Conservation (phyloP, 1,140 invertebrate genomes). For the Chironomus tepperi region DNA sequence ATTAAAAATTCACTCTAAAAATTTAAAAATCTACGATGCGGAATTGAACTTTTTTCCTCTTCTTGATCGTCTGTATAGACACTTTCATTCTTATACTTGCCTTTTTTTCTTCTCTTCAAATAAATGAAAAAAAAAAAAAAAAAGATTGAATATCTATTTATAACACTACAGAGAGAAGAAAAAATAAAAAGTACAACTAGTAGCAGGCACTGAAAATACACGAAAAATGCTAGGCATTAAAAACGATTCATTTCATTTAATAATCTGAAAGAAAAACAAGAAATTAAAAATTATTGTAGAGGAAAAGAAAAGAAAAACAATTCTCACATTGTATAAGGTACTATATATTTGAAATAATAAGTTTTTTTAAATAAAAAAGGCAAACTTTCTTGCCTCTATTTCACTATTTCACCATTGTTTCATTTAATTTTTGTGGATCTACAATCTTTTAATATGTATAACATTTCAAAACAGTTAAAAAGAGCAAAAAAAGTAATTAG, state of each 20-base stretch:
- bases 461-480: too few relatives aligned
- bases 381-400: background rate
- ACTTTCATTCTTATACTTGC: background rate
- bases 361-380: background rate
- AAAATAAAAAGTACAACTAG: background rate
- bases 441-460: background rate
- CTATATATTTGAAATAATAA: conserved; percentile 3
- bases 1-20: too few relatives aligned
- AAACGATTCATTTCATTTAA: conserved; percentile 10
- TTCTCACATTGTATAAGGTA: background rate
- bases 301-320: background rate
- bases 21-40: background rate
- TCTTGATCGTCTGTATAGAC: background rate
- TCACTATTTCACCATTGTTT: background rate
- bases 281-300: conserved; percentile 7
- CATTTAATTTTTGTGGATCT: background rate
- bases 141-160: background rate
- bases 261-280: background rate
- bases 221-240: background rate
- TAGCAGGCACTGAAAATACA: background rate
- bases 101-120: background rate
- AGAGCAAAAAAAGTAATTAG: too few relatives aligned
- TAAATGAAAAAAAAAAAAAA: background rate
- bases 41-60: conserved; percentile 7
- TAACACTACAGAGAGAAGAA: background rate